Evolutionary conservation across 2,113 vertebrate species (phyloP).

Genomic region (Chauna torquata): DNA sequence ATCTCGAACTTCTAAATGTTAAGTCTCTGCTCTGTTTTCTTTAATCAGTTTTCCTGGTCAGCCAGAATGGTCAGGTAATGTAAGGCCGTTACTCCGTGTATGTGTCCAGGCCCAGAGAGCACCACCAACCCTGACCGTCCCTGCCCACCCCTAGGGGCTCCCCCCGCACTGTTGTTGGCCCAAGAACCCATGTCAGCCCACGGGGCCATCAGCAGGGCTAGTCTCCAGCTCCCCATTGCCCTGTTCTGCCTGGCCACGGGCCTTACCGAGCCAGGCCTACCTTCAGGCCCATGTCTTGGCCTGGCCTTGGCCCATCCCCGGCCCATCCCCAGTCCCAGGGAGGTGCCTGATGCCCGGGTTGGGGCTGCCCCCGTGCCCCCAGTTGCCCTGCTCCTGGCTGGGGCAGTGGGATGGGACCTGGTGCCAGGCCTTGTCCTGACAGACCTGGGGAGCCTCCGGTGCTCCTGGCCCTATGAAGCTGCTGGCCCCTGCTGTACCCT

Average conservation of each 20-base stretch:
- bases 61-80: background rate
- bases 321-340: background rate
- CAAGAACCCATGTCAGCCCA: background rate
- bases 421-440: background rate
- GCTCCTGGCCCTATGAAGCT: background rate
- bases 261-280: rapidly evolving
- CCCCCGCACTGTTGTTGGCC: rapidly evolving
- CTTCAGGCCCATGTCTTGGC: background rate
- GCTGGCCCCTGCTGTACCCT: rapidly evolving
- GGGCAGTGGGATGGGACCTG: rapidly evolving
- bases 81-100: background rate
- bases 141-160: too few species aligned
- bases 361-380: background rate
- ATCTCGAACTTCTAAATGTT: background rate
- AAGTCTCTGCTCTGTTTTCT: background rate
- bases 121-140: background rate
- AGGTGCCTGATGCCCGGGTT: rapidly evolving
- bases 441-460: rapidly evolving
- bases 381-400: background rate
- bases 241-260: too few species aligned
- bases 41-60: background rate
- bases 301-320: background rate
- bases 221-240: background rate
- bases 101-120: too few species aligned
- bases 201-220: rapidly evolving